Base-by-base conservation (phyloP, 2,888 invertebrate genomes). In the Eupithecia exiguata region DNA sequence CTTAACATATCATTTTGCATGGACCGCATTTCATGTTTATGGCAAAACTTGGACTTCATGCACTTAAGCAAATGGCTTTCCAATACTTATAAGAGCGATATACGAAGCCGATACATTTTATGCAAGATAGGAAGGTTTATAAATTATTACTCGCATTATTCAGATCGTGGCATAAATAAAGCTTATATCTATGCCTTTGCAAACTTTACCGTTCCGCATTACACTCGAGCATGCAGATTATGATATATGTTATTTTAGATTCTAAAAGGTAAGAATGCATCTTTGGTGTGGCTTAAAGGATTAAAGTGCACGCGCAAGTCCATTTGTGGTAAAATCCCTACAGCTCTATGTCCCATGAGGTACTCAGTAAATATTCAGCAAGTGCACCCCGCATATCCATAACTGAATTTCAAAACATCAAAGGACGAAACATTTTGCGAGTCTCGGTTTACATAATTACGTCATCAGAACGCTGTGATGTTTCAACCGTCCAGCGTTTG, bases 51-150 rank as follows among this genome's bases (percentile, higher is more conserved):
- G 88, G 89, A 91, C 91, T 92, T 89, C 91, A 89, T 92, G 93
- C 93, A 94, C 94, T 94, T 92, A 94, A 87, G 91, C 87, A 92
- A 94, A 94, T 94, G 92, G 93, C 87, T 93, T 94, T 93, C 91
- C 92, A 91, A 94, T 94, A 93, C 91, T 93, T 93, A 91, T 90
- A 92, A 92, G 84, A 89, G 88, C 87, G 83, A 86, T 90, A 89
- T 89, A 85, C 84, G 86, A 88, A 58, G 89, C 85, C 87, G 88
- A 86, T 86, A 89, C 89, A 90, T 90, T 90, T 89, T 90, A 88
- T 87, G 86, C 86, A 86, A 85, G 86, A 82, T 78, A 85, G 87
- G 84, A 87, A 89, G 86, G 86, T 87, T 88, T 85, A 84, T 88
- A 86, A 91, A 88, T 88, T 90, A 91, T 91, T 87, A 83, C 84